phyloP scores from a whole-genome alignment of 2,797 vertebrate species.

The Esox masquinongy region DNA sequence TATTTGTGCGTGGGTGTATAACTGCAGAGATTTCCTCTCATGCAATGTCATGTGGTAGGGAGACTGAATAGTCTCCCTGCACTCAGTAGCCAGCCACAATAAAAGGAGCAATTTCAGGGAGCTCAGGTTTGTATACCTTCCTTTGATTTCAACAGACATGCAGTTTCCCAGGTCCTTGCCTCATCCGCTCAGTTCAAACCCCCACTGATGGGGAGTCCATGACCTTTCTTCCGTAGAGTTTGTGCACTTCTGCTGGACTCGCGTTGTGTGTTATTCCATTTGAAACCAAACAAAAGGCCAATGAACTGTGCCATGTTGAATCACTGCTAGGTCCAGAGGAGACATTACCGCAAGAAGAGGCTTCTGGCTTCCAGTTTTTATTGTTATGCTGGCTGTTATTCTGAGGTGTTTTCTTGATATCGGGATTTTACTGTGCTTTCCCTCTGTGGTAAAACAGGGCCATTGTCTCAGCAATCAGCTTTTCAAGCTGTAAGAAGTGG shows the following conservation, averaged over 20 bases:
- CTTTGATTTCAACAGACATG: conserved; percentile 17
- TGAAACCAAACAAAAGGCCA: conserved; percentile 16
- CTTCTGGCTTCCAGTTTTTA: background rate
- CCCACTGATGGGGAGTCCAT: conserved; percentile 6
- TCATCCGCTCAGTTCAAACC: conserved; percentile 6
- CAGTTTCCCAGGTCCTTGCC: conserved; percentile 12
- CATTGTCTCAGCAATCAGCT: background rate
- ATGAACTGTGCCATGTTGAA: conserved; percentile 13
- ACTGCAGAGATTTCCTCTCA: background rate
- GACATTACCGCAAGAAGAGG: background rate
- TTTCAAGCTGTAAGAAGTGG: background rate
- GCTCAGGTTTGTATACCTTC: background rate
- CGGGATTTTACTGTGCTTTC: conserved; percentile 9
- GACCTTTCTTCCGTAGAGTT: background rate
- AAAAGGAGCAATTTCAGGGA: conserved; percentile 28
- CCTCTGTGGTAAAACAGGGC: background rate
- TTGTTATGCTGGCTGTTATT: background rate
- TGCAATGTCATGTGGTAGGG: background rate
- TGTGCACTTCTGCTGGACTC: background rate
- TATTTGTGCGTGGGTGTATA: background rate
- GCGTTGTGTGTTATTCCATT: background rate
- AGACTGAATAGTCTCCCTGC: background rate
- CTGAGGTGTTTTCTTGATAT: conserved; percentile 10
- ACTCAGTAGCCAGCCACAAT: conserved; percentile 1
- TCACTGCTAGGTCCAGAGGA: background rate